Percentiles rank a stretch among this genome's conserved stretches.
Conservation (phyloP, 2,888 invertebrate genomes). For the Pseudoips prasinana region DNA sequence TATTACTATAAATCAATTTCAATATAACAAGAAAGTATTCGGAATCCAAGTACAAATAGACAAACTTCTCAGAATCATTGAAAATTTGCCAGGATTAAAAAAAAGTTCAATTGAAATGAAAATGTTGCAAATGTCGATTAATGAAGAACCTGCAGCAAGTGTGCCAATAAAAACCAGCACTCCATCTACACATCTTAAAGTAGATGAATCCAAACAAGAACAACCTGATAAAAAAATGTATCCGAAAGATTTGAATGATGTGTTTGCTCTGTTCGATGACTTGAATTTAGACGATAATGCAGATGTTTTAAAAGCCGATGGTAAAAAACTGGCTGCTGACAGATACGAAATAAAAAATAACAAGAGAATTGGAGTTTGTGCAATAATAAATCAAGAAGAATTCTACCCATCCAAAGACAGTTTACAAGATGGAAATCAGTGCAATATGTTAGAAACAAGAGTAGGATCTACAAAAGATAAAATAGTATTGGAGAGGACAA, state of each 20-base stretch:
- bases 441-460: conserved; percentile 43
- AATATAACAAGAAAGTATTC: conserved; percentile 30
- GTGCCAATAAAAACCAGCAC: conserved; percentile 22
- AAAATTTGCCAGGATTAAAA: conserved; percentile 48
- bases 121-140: conserved; percentile 43
- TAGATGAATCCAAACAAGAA: conserved; percentile 21
- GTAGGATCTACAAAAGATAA: conserved; percentile 59
- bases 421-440: conserved; percentile 35
- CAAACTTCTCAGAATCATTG: conserved; percentile 54
- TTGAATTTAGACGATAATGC: conserved; percentile 36
- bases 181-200: conserved; percentile 22
- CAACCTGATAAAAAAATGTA: conserved; percentile 8
- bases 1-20: conserved; percentile 42
- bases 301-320: conserved; percentile 52
- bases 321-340: conserved; percentile 35
- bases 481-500: conserved; percentile 49
- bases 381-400: conserved; percentile 69
- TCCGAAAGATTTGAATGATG: conserved; percentile 42
- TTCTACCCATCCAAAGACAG: conserved; percentile 63
- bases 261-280: conserved; percentile 42
- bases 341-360: conserved; percentile 57
- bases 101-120: conserved; percentile 45
- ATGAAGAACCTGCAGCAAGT: conserved; percentile 22
- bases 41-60: conserved; percentile 39
- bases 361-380: conserved; percentile 61